Evolutionary conservation across 2,113 vertebrate genomes (phyloP), one percentile per base, ranked within the genome.

Genomic region (Platysteira castanea): DNA sequence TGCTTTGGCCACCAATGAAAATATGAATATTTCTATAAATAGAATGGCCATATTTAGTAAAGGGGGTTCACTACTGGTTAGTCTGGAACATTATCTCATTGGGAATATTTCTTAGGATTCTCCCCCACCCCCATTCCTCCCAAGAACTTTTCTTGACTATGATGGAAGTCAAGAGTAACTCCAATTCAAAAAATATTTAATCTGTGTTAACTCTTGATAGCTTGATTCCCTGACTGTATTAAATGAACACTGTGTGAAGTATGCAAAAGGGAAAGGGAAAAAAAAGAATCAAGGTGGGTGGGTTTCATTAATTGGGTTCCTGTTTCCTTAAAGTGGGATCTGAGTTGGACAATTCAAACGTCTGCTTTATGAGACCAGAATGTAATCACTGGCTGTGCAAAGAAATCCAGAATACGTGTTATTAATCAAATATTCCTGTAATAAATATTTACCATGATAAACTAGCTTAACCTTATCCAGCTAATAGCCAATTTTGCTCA

Each of bases 11-110:
- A 98, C 98, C 99, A 98, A 99, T 98, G 98, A 98, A 98, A 98
- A 98, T 98, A 98, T 97, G 98, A 97, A 96, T 97, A 98, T 98
- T 97, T 96, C 99, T 99, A 99, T 98, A 99, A 99, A 99, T 99
- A 99, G 98, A 98, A 96, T 93, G 96, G 97, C 96, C 98, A 97
- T 97, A 98, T 98, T 98, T 98, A 98, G 98, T 92, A 98, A 97
- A 96, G 46, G 97, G 96, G 94, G 96, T 96, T 98, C 96, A 93
- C 95, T 97, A 75, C 96, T 96, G 81, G 90, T 96, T 39, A 91
- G 83, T 79, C 83, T 94, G 88, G 82, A 96, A 88, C 61, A 84
- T 57, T 49, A 69, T 87, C 85, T 87, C 89, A 49, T 64, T 11
- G 7, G 54, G 52, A 93, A 94, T 96, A 97, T 73, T 94, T 95